A percentile compares a stretch with the other conserved stretches of the same genome.
Conservation (phyloP, 2,888 invertebrate genomes). For the Nipponacmea schrenckii region DNA sequence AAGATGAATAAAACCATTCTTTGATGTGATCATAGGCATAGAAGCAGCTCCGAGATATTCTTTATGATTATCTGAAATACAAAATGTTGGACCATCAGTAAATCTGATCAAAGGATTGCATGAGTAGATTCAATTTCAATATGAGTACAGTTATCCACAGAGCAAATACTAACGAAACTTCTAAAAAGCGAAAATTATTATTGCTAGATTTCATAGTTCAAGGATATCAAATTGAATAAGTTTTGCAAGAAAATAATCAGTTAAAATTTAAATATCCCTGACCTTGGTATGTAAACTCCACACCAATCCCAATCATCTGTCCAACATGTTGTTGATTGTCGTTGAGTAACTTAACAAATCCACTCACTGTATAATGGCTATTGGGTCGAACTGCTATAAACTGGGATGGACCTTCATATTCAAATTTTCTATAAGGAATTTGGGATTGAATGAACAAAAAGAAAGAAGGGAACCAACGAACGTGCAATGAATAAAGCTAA, state of each 20-base stretch:
- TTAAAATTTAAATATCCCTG: too few relatives aligned
- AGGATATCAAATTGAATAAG: too few relatives aligned
- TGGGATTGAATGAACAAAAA: background rate
- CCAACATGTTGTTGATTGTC: conserved; percentile 18
- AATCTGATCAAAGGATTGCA: too few relatives aligned
- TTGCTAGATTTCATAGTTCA: too few relatives aligned
- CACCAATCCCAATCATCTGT: conserved; percentile 15
- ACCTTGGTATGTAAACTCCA: conserved; percentile 6
- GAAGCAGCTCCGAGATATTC: conserved; percentile 1
- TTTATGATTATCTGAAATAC: background rate
- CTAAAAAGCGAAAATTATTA: too few relatives aligned
- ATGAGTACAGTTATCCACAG: too few relatives aligned
- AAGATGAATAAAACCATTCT: background rate
- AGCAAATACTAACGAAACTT: too few relatives aligned
- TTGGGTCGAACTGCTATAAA: conserved; percentile 3
- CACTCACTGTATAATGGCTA: conserved; percentile 14
- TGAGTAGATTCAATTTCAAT: too few relatives aligned
- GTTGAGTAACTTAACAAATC: conserved; percentile 18
- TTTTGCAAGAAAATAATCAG: too few relatives aligned
- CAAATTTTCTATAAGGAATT: conserved; percentile 3
- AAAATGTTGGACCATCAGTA: too few relatives aligned
- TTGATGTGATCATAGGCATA: background rate
- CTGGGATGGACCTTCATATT: conserved; percentile 16
- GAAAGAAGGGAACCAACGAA: too few relatives aligned
- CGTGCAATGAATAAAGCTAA: too few relatives aligned